Percentiles rank a stretch among this genome's conserved stretches.
Evolutionary conservation across 2,797 vertebrate genomes (phyloP).

Genomic region (Peromyscus melanophrys): DNA sequence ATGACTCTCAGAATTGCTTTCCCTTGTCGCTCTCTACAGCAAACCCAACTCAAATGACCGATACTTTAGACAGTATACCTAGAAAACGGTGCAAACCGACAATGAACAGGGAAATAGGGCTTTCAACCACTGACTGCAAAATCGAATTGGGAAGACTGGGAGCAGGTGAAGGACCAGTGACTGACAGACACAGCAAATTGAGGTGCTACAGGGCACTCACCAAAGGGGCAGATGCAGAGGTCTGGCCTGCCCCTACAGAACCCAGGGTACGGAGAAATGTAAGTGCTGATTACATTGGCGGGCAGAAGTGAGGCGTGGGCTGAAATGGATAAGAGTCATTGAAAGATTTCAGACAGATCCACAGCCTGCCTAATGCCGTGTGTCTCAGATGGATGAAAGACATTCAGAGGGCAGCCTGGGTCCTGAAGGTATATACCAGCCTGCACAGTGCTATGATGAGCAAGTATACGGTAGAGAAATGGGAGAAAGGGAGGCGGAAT

Average conservation of each 20-base stretch:
- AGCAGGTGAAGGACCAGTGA: neutral
- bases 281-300: neutral
- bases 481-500: neutral
- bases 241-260: neutral
- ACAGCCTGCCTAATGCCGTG: neutral
- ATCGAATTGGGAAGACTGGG: neutral
- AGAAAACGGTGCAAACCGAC: neutral
- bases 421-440: neutral
- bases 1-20: neutral
- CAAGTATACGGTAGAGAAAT: neutral
- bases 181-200: neutral
- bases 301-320: neutral
- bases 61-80: neutral
- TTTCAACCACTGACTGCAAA: neutral
- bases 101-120: neutral
- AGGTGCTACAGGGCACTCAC: neutral
- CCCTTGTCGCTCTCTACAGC: neutral
- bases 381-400: too few relatives aligned
- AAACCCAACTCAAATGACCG: neutral
- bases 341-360: conserved; percentile 13
- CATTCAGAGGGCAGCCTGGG: neutral
- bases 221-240: neutral
- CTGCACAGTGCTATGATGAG: neutral
- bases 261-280: neutral
- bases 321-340: neutral